These are phyloP conservation scores for Rhopilema esculentum DNA, from an alignment of 30 jellyfish, hydroid and myxozoan genomes.

Conservation along the genomic window DNA sequence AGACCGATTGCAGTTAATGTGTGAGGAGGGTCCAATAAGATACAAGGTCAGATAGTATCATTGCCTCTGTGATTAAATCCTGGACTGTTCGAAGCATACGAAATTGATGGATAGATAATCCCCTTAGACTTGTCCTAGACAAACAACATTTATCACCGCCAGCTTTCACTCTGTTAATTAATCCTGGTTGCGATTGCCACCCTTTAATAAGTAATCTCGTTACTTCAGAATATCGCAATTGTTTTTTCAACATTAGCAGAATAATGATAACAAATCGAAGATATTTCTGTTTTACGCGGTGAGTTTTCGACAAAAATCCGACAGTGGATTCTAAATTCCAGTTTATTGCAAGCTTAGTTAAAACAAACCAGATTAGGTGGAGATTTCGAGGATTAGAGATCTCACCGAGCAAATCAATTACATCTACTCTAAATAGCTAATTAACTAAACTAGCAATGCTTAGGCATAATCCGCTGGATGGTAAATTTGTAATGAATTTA, in stretches of 20 bases:
- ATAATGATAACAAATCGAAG: slow-evolving; percentile 7
- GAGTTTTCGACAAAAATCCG: slow-evolving; percentile 6
- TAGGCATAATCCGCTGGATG: slow-evolving; percentile 43
- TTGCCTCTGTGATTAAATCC: neutral
- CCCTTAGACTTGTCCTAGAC: slow-evolving; percentile 1
- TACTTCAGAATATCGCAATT: neutral
- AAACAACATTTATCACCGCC: slow-evolving; percentile 1
- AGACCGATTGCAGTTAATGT: neutral
- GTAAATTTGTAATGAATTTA: slow-evolving; percentile 71
- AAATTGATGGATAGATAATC: neutral
- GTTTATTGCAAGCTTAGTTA: slow-evolving; percentile 45
- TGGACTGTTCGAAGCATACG: neutral
- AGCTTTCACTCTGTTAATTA: neutral
- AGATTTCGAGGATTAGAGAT: slow-evolving; percentile 16
- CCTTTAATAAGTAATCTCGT: slow-evolving; percentile 45
- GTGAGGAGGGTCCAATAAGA: neutral
- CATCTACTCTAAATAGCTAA: slow-evolving; percentile 54
- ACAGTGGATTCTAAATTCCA: slow-evolving; percentile 13
- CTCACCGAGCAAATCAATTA: slow-evolving; percentile 34
- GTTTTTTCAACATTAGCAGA: slow-evolving; percentile 20
- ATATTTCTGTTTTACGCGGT: slow-evolving; percentile 24
- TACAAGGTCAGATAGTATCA: neutral
- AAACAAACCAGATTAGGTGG: slow-evolving; percentile 39
- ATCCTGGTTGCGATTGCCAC: slow-evolving; percentile 13
- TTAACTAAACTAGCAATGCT: slow-evolving; percentile 74